A percentile compares a stretch with the other conserved stretches of the same genome.
Evolutionary conservation across 2,113 vertebrate species (phyloP).

Genomic region (Typhlomys cinereus): DNA sequence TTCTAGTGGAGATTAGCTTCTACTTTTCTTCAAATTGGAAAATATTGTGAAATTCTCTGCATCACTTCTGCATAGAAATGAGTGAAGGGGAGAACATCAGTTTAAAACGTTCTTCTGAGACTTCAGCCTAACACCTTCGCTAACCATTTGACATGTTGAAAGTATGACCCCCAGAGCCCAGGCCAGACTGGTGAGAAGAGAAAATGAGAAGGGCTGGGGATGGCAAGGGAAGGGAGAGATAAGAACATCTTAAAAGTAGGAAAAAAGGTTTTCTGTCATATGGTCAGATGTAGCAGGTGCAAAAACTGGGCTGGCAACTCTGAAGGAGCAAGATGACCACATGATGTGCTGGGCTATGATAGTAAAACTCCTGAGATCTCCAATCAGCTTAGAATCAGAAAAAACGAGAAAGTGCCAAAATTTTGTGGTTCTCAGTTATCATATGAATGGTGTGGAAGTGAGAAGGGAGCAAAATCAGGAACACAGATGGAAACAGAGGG

Average conservation of each 20-base stretch:
- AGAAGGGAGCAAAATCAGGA: neutral
- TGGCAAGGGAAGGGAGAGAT: neutral
- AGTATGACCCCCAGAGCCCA: neutral
- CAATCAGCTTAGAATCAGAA: neutral
- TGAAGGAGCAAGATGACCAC: neutral
- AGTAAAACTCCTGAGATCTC: neutral
- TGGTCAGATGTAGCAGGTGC: neutral
- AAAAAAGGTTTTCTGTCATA: neutral
- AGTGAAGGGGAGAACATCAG: neutral
- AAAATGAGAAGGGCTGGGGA: neutral
- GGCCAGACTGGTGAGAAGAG: neutral
- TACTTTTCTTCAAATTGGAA: neutral
- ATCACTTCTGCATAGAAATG: neutral
- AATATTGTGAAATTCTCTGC: neutral
- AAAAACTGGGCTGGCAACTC: neutral
- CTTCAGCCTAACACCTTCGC: neutral
- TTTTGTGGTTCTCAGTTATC: neutral
- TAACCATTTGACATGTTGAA: neutral
- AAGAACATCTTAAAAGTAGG: neutral
- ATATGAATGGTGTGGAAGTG: neutral
- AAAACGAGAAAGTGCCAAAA: neutral
- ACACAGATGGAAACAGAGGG: neutral
- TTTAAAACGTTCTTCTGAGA: neutral
- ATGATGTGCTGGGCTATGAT: too few relatives aligned
- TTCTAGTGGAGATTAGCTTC: neutral